Percentiles rank a stretch among this genome's conserved stretches.
phyloP scores from a whole-genome alignment of 2,888 invertebrate species.

The Eupithecia centaureata region DNA sequence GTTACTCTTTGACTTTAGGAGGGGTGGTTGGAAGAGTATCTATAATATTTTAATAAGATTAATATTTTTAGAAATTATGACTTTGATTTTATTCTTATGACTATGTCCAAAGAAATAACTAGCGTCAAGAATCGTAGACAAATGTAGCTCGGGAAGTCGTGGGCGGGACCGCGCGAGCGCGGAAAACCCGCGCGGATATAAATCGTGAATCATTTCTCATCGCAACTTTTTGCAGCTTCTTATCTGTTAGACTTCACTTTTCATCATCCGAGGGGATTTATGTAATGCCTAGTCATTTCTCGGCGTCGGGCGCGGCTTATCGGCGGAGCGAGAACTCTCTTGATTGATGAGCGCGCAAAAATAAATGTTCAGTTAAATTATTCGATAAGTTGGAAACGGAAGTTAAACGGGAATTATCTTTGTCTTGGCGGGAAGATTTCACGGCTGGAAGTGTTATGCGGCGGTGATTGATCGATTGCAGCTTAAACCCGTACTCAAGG shows the following conservation, averaged over 20 bases:
- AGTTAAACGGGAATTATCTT: constrained; percentile 85
- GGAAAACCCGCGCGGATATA: constrained; percentile 75
- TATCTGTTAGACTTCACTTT: constrained; percentile 86
- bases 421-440: constrained; percentile 82
- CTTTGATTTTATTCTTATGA: background rate
- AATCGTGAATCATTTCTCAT: constrained; percentile 85
- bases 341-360: constrained; percentile 85
- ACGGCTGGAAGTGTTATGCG: constrained; percentile 80
- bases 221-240: constrained; percentile 85
- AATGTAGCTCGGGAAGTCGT: constrained; percentile 22
- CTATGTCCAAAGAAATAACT: background rate
- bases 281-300: constrained; percentile 86
- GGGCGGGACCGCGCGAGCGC: constrained; percentile 40
- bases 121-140: constrained; percentile 6
- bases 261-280: constrained; percentile 85
- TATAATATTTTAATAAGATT: background rate
- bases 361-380: constrained; percentile 86
- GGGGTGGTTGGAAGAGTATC: constrained; percentile 15
- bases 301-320: constrained; percentile 84
- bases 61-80: background rate
- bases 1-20: constrained; percentile 50
- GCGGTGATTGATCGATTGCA: constrained; percentile 78
- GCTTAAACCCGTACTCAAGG: constrained; percentile 42
- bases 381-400: constrained; percentile 85
- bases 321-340: constrained; percentile 80